These are phyloP conservation scores for Gonioctena quinquepunctata DNA, from an alignment of 1,140 invertebrate species.

Conservation along the genomic window DNA sequence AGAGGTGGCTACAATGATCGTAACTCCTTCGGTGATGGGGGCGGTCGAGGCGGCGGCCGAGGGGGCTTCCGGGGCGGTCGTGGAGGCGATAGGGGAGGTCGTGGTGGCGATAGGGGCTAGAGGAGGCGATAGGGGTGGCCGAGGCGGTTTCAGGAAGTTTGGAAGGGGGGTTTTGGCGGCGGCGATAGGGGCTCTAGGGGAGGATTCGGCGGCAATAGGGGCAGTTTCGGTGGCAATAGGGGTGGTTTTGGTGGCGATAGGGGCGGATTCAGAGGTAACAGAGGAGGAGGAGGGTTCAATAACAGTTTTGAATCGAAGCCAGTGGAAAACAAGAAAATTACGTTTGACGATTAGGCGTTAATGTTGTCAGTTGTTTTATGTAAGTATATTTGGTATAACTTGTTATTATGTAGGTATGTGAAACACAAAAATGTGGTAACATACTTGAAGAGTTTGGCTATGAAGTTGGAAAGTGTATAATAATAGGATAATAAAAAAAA, in stretches of 20 bases:
- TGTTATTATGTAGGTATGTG: no score
- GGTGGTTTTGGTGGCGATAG: conserved; percentile 46
- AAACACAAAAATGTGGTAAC: no score
- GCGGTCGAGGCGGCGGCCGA: conserved; percentile 30
- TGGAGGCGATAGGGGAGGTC: conserved; percentile 38
- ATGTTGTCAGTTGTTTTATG: conserved; percentile 13
- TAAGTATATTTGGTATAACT: no score
- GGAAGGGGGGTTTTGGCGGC: no score
- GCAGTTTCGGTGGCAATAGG: conserved; percentile 45
- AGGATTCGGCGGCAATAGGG: conserved; percentile 42
- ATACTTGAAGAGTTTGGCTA: no score
- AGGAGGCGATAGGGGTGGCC: conserved; percentile 43
- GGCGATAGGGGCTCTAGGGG: conserved; percentile 49
- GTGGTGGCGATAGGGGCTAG: conserved; percentile 33
- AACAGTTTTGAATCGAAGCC: conserved; percentile 32
- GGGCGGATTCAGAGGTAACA: conserved; percentile 42
- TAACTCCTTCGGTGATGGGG: conserved; percentile 32
- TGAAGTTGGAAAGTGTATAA: no score
- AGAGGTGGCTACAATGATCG: conserved; percentile 31
- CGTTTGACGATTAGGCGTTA: conserved; percentile 70
- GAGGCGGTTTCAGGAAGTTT: conserved; percentile 48
- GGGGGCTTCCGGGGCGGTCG: conserved; percentile 38
- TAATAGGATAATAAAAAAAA: no score
- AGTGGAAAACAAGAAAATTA: conserved; percentile 82
- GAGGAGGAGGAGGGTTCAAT: not conserved